These are phyloP conservation scores for Drosophila pseudoananassae DNA, from an alignment of 1,140 invertebrate genomes.

Conservation along the genomic window DNA sequence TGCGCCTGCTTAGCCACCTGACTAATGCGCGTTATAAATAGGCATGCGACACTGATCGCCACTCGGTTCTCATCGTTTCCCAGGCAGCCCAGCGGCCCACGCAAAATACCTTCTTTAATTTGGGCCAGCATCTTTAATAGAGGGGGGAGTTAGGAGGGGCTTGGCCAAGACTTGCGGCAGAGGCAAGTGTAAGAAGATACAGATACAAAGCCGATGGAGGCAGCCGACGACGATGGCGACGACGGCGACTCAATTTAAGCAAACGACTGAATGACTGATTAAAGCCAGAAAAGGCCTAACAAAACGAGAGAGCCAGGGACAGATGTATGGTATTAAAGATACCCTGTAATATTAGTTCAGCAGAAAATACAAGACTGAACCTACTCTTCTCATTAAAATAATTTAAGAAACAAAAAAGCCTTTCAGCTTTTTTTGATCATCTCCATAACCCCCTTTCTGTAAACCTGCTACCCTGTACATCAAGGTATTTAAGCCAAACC, in stretches of 20 bases:
- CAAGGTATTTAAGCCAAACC: slow-evolving; percentile 42
- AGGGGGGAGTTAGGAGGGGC: neutral
- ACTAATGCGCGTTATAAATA: slow-evolving; percentile 76
- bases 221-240: slow-evolving; percentile 36
- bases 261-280: slow-evolving; percentile 77
- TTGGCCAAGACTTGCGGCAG: neutral
- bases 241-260: slow-evolving; percentile 74
- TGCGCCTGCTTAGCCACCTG: slow-evolving; percentile 68
- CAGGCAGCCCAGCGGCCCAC: slow-evolving; percentile 35
- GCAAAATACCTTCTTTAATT: slow-evolving; percentile 51
- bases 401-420: too few relatives aligned
- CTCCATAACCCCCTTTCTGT: too few relatives aligned
- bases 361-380: neutral
- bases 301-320: slow-evolving; percentile 1
- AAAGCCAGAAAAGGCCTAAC: slow-evolving; percentile 47
- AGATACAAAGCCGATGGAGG: slow-evolving; percentile 23
- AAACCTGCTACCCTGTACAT: slow-evolving; percentile 25
- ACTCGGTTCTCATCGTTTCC: slow-evolving; percentile 43
- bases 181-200: slow-evolving; percentile 27
- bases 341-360: neutral
- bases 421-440: neutral
- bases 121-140: slow-evolving; percentile 15
- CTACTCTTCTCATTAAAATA: neutral
- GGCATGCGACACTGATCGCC: slow-evolving; percentile 55
- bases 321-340: neutral